Evolutionary conservation across 2,888 invertebrate species (phyloP), one percentile per base, ranked within the genome.

Genomic region (Zygothrica quintamaculata): DNA sequence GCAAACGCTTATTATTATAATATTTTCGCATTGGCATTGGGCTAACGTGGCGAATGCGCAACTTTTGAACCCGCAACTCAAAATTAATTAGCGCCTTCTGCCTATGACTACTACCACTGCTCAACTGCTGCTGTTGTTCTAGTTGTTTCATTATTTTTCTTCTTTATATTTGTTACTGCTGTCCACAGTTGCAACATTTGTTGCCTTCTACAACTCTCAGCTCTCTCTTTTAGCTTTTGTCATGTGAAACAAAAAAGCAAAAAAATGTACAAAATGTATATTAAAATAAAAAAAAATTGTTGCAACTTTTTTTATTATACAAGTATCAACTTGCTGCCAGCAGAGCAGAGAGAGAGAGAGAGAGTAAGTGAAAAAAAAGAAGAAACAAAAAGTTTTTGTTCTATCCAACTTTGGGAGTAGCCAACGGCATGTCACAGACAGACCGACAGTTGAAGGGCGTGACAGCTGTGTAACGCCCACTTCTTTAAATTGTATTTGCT

Each of bases 271-370:
- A n/a, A n/a, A n/a, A n/a, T n/a, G n/a, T n/a, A n/a, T n/a, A n/a
- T n/a, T n/a, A n/a, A 70, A 51, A 74, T 58, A 52, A 71, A 66
- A 61, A 52, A 55, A 73, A 77, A 66, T 47, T 68, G 67, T 66
- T 66, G 60, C 77, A 81, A 84, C 80, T 84, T 84, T 86, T 77
- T n/a, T n/a, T n/a, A n/a, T n/a, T n/a, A n/a, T n/a, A n/a, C n/a
- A n/a, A n/a, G n/a, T n/a, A n/a, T 74, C 58, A 86, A 79, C 74
- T 65, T 79, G 77, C 67, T 59, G 75, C 58, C 80, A 65, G 55
- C 36, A 61, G 43, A 25, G 52, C 53, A 9, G 33, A 33, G n/a
- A n/a, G n/a, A n/a, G n/a, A n/a, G n/a, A n/a, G n/a, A n/a, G n/a
- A n/a, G n/a, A n/a, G n/a, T n/a, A n/a, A n/a, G n/a, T n/a, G n/a